Percentiles rank a stretch among this genome's conserved stretches.
Conservation (phyloP, 2,888 invertebrate species). For the Charanyca ferruginea region DNA sequence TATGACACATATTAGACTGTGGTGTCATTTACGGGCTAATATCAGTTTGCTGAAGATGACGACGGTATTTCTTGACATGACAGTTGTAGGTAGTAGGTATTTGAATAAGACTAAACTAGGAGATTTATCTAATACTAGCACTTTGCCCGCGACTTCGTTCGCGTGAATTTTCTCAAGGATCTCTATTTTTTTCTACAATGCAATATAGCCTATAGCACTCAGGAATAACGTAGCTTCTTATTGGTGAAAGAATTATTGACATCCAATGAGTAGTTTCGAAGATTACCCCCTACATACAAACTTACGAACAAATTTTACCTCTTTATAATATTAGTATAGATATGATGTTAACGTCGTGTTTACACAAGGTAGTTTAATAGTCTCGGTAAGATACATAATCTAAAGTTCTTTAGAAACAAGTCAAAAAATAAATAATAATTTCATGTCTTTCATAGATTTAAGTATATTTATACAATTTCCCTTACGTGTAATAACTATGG, state of each 20-base stretch:
- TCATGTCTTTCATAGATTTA: conserved; percentile 13
- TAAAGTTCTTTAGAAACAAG: background rate
- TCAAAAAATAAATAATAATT: conserved; percentile 9
- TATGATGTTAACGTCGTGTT: background rate
- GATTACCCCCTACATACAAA: too few species aligned
- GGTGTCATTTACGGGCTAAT: background rate
- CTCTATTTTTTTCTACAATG: too few species aligned
- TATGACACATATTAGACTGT: background rate
- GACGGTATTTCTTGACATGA: conserved; percentile 4
- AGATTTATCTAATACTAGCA: background rate
- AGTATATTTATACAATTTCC: conserved; percentile 1
- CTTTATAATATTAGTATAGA: too few species aligned
- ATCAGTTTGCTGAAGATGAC: background rate
- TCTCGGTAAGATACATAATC: background rate
- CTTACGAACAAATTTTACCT: too few species aligned
- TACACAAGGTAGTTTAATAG: background rate
- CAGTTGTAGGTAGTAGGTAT: conserved; percentile 7
- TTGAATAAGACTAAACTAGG: background rate
- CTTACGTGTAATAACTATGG: conserved; percentile 26
- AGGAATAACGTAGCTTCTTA: too few species aligned
- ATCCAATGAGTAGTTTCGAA: too few species aligned
- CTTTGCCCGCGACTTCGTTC: too few species aligned
- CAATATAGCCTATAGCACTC: too few species aligned
- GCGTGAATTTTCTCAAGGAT: too few species aligned
- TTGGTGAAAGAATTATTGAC: too few species aligned